phyloP scores from a whole-genome alignment of 2,888 invertebrate species.

The Rhogogaster chlorosoma region DNA sequence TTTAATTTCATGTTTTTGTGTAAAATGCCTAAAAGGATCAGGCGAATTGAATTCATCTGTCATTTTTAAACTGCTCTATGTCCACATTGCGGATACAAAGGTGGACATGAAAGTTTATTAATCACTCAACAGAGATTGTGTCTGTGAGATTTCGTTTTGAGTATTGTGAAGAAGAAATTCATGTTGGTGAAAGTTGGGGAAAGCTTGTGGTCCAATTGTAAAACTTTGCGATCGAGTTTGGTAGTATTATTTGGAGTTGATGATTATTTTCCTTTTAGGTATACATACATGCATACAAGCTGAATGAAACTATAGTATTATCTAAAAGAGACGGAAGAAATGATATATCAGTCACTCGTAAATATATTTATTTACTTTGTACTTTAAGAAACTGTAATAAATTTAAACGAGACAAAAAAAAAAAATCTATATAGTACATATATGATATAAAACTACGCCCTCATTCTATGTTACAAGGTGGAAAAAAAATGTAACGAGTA shows the following conservation, averaged over 20 bases:
- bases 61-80: not conserved
- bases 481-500: not conserved
- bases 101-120: not conserved
- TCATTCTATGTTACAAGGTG: constrained; percentile 24
- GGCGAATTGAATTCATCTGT: not conserved
- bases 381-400: constrained; percentile 22
- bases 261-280: constrained; percentile 3
- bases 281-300: not conserved
- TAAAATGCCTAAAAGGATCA: not conserved
- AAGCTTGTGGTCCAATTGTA: constrained; percentile 14
- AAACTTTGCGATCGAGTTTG: constrained; percentile 13
- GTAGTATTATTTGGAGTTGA: not conserved
- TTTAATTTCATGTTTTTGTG: constrained; percentile 9
- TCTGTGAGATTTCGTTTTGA: not conserved
- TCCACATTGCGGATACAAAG: not conserved
- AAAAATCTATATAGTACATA: too few species aligned
- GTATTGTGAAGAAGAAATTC: not conserved
- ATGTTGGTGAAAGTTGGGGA: not conserved
- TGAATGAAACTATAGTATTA: constrained; percentile 16
- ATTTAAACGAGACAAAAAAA: not conserved
- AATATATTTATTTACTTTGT: constrained; percentile 37
- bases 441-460: not conserved
- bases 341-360: constrained; percentile 16
- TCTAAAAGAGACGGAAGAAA: not conserved
- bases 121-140: not conserved